Conservation (phyloP, 1,140 invertebrate species). For the Scaptodrosophila lebanonensis region DNA sequence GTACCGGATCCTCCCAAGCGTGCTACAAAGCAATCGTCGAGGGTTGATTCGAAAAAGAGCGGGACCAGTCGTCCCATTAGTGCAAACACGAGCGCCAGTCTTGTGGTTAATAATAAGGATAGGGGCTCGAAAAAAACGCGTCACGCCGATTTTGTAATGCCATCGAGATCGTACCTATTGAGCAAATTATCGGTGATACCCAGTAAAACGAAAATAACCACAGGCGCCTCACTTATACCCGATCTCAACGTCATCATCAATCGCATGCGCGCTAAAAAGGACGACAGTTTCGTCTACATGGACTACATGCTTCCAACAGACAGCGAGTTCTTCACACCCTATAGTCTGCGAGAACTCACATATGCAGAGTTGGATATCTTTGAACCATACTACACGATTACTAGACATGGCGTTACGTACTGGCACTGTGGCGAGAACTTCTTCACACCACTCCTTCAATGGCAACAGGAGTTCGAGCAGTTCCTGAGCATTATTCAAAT, state of each 20-base stretch:
- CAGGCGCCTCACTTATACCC: conserved; percentile 66
- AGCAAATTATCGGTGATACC: not conserved
- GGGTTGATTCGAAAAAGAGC: no score
- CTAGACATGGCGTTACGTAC: conserved; percentile 83
- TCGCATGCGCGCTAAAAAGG: conserved; percentile 60
- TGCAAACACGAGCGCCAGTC: no score
- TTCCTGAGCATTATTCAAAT: conserved; percentile 84
- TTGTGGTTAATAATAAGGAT: no score
- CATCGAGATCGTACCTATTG: no score
- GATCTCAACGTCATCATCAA: conserved; percentile 53
- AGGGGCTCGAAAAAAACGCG: not conserved
- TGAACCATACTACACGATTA: conserved; percentile 83
- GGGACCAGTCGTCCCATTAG: no score
- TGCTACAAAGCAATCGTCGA: no score
- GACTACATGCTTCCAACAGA: conserved; percentile 82
- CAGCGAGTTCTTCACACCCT: conserved; percentile 84
- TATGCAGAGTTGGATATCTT: conserved; percentile 81
- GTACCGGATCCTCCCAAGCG: no score
- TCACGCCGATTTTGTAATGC: no score
- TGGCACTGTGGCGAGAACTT: conserved; percentile 81
- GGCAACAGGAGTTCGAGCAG: conserved; percentile 84
- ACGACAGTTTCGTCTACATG: conserved; percentile 83
- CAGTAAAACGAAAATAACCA: conserved; percentile 38
- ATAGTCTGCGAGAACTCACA: conserved; percentile 81
- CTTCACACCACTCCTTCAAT: conserved; percentile 83